A percentile compares a stretch with the other conserved stretches of the same genome.
phyloP scores from a whole-genome alignment of 2,888 invertebrate genomes.

The Mesoligia furuncula region DNA sequence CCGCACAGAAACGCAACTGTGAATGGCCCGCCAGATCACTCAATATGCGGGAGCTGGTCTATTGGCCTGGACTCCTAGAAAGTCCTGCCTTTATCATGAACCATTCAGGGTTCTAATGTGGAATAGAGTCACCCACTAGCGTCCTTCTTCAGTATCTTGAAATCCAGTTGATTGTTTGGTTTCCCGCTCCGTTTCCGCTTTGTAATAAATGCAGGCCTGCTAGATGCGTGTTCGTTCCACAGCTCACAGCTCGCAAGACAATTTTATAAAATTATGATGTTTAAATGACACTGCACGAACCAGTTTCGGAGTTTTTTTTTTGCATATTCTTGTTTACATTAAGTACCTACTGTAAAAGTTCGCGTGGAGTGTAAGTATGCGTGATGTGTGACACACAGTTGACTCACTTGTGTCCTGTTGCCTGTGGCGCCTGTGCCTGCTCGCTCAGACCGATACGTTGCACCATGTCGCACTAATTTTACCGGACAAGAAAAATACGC shows the following conservation, averaged over 20 bases:
- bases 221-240: conserved; percentile 1
- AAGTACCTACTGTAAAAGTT: conserved; percentile 31
- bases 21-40: conserved; percentile 28
- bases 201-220: neutral
- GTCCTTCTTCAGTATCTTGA: neutral
- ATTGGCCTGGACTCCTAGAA: neutral
- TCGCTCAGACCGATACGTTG: conserved; percentile 44
- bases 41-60: neutral
- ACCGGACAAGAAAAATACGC: conserved; percentile 49
- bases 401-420: conserved; percentile 40
- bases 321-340: conserved; percentile 34
- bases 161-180: neutral
- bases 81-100: neutral
- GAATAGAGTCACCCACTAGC: neutral
- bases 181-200: neutral
- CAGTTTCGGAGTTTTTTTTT: conserved; percentile 27
- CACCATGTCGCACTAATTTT: conserved; percentile 60
- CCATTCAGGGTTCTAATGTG: neutral
- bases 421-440: conserved; percentile 27
- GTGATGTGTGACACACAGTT: conserved; percentile 36
- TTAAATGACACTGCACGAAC: conserved; percentile 23
- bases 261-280: conserved; percentile 25
- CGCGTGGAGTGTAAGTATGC: conserved; percentile 13
- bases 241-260: neutral
- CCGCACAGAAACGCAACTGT: conserved; percentile 58